A percentile compares a stretch with the other conserved stretches of the same genome.
These are phyloP conservation scores for Tanypteryx hageni DNA, from an alignment of 2,888 invertebrate species.

Conservation along the genomic window DNA sequence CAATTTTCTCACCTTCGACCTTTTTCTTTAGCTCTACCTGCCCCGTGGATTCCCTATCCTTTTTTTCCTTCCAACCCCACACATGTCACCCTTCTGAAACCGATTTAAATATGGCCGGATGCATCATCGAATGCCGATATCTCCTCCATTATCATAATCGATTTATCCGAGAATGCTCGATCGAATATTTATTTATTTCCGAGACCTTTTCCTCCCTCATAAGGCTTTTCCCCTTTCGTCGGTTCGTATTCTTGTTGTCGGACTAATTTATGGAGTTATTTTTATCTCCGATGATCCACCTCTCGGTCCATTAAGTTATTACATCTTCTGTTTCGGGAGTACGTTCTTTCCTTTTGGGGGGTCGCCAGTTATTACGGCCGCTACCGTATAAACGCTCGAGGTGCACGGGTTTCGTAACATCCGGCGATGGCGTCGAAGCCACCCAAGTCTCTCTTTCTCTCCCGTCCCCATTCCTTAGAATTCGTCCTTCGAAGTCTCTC, in stretches of 20 bases:
- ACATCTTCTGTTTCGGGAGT: neutral
- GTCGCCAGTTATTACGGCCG: neutral
- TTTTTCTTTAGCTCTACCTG: no score
- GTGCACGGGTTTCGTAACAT: neutral
- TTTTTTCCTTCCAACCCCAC: neutral
- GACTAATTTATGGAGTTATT: neutral
- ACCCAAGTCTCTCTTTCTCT: no score
- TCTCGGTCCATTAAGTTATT: neutral
- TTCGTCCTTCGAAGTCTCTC: conserved; percentile 14
- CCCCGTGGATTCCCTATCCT: no score
- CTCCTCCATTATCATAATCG: neutral
- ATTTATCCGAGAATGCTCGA: neutral
- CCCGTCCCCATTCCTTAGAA: neutral
- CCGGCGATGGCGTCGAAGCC: neutral
- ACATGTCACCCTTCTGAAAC: neutral
- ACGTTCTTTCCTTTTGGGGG: neutral
- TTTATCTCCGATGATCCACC: neutral
- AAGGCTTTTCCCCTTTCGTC: neutral
- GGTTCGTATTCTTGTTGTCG: neutral
- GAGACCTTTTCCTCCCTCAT: neutral
- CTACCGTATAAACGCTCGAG: neutral
- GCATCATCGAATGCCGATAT: neutral
- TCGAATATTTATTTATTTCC: neutral
- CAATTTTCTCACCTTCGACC: no score
- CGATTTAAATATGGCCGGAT: neutral